A percentile compares a stretch with the other conserved stretches of the same genome.
Conservation (phyloP, 2,113 vertebrate genomes). For the Oreochromis aureus region DNA sequence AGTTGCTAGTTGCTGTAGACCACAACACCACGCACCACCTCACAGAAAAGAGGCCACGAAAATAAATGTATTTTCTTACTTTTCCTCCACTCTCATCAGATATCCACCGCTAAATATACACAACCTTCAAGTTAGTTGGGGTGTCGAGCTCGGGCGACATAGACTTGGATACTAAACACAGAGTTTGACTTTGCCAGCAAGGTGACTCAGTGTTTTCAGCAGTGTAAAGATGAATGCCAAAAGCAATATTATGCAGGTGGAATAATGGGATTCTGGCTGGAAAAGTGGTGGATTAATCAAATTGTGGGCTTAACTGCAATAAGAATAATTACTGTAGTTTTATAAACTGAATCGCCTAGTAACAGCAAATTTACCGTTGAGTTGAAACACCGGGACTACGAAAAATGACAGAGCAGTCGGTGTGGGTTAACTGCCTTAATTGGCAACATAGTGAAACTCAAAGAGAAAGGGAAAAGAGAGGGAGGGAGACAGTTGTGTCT, state of each 20-base stretch:
- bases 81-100: background rate
- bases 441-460: background rate
- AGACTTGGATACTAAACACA: background rate
- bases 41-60: background rate
- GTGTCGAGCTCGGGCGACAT: background rate
- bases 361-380: background rate
- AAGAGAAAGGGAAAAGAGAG: background rate
- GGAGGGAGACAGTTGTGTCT: background rate
- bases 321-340: background rate
- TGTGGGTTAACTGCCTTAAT: background rate
- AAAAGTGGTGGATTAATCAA: background rate
- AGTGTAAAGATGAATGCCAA: background rate
- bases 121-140: background rate
- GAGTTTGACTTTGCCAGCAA: background rate
- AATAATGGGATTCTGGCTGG: background rate
- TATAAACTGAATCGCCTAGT: background rate
- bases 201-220: constrained; percentile 30
- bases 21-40: background rate
- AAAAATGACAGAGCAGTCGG: background rate
- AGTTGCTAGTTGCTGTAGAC: background rate
- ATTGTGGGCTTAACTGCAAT: background rate
- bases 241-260: background rate
- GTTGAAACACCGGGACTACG: background rate
- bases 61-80: background rate
- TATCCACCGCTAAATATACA: background rate